Percentiles rank a stretch among this genome's conserved stretches.
These are phyloP conservation scores for Ptychochromis oligacanthus DNA, from an alignment of 2,113 vertebrate genomes.

Conservation along the genomic window DNA sequence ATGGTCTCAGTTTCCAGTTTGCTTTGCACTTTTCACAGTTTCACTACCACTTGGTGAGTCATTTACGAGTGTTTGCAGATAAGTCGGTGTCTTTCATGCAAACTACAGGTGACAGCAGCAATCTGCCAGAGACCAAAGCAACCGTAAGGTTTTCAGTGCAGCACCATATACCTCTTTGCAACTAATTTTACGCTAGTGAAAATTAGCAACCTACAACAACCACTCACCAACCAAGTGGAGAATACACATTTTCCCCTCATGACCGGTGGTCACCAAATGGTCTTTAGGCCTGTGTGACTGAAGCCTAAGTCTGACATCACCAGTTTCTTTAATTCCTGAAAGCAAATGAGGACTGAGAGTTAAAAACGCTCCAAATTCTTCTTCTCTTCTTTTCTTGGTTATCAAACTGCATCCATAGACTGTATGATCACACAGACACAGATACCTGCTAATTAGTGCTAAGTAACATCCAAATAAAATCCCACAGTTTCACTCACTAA, in stretches of 20 bases:
- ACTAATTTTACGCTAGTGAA: too few species aligned
- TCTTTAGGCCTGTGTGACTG: background rate
- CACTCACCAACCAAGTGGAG: background rate
- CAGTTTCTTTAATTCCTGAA: background rate
- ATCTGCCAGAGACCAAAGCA: background rate
- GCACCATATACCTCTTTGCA: background rate
- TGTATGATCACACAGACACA: background rate
- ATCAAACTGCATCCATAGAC: background rate
- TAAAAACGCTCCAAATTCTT: background rate
- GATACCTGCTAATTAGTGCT: too few species aligned
- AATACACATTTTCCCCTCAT: too few species aligned
- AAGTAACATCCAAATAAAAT: too few species aligned
- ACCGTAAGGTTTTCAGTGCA: background rate
- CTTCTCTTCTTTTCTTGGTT: background rate
- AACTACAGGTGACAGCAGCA: background rate
- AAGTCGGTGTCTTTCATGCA: background rate
- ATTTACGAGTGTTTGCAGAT: too few species aligned
- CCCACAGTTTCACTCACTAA: background rate
- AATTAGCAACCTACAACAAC: background rate
- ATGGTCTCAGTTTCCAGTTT: background rate
- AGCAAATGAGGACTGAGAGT: background rate
- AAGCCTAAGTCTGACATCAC: background rate
- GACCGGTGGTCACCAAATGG: background rate
- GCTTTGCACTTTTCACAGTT: background rate
- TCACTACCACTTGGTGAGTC: background rate